phyloP scores from a whole-genome alignment of 2,797 vertebrate species.

The Acropternis orthonyx region DNA sequence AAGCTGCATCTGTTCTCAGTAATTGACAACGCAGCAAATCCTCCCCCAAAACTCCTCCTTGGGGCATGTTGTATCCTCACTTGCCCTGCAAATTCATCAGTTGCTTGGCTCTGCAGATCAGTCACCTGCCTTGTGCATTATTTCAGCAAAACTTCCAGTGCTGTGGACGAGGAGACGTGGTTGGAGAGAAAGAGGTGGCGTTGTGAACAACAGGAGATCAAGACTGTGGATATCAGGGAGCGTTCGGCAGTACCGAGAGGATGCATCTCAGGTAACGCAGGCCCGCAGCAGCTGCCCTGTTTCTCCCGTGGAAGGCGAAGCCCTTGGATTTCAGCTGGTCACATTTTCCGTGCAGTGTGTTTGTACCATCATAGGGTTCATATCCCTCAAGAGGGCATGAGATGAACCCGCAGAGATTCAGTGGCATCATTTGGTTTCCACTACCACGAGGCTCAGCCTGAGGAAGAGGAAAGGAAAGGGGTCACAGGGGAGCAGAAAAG shows the following conservation, averaged over 20 bases:
- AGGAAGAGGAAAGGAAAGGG: background rate
- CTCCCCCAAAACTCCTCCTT: conserved; percentile 1
- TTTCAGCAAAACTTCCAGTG: background rate
- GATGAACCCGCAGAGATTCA: background rate
- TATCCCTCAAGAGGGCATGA: accelerated
- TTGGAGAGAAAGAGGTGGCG: background rate
- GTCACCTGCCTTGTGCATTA: background rate
- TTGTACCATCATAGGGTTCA: accelerated
- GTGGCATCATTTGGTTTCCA: background rate
- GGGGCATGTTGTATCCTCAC: background rate
- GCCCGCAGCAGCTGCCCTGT: background rate
- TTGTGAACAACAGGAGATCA: accelerated
- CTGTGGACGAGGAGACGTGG: background rate
- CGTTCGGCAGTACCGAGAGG: background rate
- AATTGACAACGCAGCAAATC: conserved; percentile 14
- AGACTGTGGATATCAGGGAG: background rate
- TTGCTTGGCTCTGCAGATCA: background rate
- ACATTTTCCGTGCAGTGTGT: background rate
- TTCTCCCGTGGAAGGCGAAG: background rate
- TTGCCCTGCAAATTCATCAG: conserved; percentile 16
- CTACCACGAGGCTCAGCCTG: background rate
- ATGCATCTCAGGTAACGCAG: background rate
- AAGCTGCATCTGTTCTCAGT: conserved; percentile 47
- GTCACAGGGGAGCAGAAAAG: background rate
- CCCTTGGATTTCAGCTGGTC: background rate